These are phyloP conservation scores for Patella depressa DNA, from an alignment of 2,888 invertebrate species.

Conservation along the genomic window DNA sequence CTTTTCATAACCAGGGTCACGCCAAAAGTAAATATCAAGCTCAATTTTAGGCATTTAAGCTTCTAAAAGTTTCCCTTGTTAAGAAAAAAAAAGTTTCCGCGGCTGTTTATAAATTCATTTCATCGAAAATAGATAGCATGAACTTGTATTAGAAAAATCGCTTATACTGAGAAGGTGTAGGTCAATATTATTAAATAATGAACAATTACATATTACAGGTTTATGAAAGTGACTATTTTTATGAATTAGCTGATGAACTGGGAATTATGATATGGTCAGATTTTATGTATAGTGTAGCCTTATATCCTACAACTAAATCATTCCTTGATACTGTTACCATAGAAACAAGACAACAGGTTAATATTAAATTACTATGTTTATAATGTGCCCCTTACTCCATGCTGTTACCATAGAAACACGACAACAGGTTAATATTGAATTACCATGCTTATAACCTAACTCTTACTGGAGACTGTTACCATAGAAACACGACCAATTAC, in stretches of 20 bases:
- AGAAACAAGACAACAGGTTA: slow-evolving; percentile 5
- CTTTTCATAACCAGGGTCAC: too few relatives aligned
- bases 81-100: too few relatives aligned
- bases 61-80: too few relatives aligned
- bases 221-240: slow-evolving; percentile 92
- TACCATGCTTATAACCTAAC: background rate
- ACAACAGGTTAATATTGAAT: background rate
- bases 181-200: too few relatives aligned
- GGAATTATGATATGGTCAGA: slow-evolving; percentile 98
- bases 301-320: slow-evolving; percentile 82
- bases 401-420: slow-evolving; percentile 9
- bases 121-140: too few relatives aligned
- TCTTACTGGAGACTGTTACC: slow-evolving; percentile 75
- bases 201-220: slow-evolving; percentile 65
- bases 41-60: too few relatives aligned
- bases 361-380: background rate
- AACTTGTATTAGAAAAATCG: too few relatives aligned
- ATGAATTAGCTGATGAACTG: slow-evolving; percentile 84
- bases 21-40: too few relatives aligned
- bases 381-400: slow-evolving; percentile 75
- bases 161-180: too few relatives aligned
- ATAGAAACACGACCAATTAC: background rate
- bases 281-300: slow-evolving; percentile 94
- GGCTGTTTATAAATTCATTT: too few relatives aligned
- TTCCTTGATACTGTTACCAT: slow-evolving; percentile 75